Percentiles rank a stretch among this genome's conserved stretches.
Evolutionary conservation across 2,113 vertebrate species (phyloP).

Genomic region (Anhinga rufa): DNA sequence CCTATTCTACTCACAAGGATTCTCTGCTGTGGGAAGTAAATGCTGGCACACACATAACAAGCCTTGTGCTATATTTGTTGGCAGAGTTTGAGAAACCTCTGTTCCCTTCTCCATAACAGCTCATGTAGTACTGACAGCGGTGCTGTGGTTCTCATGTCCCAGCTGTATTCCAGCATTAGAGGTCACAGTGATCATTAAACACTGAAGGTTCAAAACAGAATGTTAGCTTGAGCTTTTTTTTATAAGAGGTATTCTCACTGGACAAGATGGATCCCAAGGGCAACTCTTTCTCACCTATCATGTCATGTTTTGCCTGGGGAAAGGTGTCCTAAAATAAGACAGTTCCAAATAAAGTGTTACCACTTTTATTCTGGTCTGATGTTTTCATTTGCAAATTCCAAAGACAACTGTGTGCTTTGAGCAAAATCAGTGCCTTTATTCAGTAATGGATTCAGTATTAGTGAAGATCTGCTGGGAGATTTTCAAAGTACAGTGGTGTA

Average conservation of each 20-base stretch:
- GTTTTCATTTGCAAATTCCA: not conserved
- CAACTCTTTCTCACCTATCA: not conserved
- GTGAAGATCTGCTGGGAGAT: not conserved
- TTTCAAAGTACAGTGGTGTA: not conserved
- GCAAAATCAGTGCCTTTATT: not conserved
- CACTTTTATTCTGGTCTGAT: not conserved
- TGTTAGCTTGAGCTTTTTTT: not conserved
- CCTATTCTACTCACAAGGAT: not conserved
- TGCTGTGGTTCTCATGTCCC: constrained; percentile 22
- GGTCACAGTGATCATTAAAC: not conserved
- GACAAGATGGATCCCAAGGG: not conserved
- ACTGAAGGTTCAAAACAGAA: not conserved
- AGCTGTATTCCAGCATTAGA: constrained; percentile 11
- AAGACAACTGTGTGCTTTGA: not conserved
- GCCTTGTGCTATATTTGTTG: not conserved
- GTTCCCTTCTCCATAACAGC: constrained; percentile 18
- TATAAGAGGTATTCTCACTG: not conserved
- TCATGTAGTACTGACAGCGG: constrained; percentile 37
- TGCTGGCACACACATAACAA: not conserved
- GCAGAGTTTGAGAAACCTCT: not conserved
- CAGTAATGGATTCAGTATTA: not conserved
- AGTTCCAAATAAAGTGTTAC: not conserved
- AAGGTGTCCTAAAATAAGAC: not conserved
- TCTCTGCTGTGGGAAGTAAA: not conserved
- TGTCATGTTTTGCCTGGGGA: accelerated